Conservation (phyloP, 2,888 invertebrate genomes). For the Daptonema setosum region DNA sequence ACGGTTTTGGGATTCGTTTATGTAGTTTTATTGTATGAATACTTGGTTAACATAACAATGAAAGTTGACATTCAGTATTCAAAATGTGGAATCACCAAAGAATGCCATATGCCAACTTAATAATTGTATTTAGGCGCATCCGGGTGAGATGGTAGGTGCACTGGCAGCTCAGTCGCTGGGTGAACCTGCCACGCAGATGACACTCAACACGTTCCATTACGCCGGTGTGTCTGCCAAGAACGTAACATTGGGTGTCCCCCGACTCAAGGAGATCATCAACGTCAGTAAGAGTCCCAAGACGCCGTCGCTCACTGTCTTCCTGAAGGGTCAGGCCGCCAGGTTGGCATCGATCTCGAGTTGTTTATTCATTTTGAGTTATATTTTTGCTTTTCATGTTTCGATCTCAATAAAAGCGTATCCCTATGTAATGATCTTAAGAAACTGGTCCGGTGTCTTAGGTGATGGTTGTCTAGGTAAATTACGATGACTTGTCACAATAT, state of each 20-base stretch:
- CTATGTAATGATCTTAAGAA: too few species aligned
- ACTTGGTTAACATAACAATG: too few species aligned
- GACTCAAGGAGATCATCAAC: constrained; percentile 77
- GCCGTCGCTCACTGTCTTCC: constrained; percentile 87
- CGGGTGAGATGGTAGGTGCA: constrained; percentile 99
- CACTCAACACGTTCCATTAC: constrained; percentile 98
- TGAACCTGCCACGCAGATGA: constrained; percentile 98
- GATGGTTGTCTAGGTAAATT: too few species aligned
- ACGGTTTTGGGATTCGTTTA: too few species aligned
- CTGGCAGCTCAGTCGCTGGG: constrained; percentile 94
- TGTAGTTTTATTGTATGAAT: too few species aligned
- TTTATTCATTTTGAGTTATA: background rate
- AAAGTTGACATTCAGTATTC: background rate
- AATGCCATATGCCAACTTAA: too few species aligned
- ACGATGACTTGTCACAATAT: too few species aligned
- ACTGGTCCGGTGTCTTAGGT: too few species aligned
- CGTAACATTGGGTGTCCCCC: constrained; percentile 56
- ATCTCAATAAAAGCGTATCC: too few species aligned
- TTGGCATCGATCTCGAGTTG: background rate
- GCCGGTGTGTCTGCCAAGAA: constrained; percentile 99
- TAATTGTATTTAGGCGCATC: constrained; percentile 40
- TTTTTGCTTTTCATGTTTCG: too few species aligned
- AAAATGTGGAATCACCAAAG: too few species aligned
- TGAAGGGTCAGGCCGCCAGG: constrained; percentile 76
- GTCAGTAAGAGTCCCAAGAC: constrained; percentile 97